Percentiles rank a stretch among this genome's conserved stretches.
Conservation (phyloP, 2,797 vertebrate genomes). For the Buphagus erythrorhynchus region DNA sequence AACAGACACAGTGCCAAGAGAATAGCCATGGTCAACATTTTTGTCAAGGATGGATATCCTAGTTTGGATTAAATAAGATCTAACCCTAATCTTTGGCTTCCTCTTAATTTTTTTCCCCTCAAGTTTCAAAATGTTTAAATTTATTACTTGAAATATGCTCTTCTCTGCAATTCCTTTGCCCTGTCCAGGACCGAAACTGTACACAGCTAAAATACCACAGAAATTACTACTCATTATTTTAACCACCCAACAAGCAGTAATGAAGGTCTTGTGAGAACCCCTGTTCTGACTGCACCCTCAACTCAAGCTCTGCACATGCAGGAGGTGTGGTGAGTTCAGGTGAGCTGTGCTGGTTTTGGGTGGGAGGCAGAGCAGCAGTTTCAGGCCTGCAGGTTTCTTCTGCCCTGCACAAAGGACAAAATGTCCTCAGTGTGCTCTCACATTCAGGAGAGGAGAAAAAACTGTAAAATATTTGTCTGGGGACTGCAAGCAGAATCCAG, state of each 20-base stretch:
- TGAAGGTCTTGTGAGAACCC: neutral
- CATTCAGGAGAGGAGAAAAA: neutral
- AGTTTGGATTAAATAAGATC: neutral
- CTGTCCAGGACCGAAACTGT: neutral
- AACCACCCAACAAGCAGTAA: neutral
- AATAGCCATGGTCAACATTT: neutral
- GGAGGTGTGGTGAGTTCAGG: neutral
- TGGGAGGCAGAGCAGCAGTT: neutral
- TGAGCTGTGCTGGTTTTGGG: neutral
- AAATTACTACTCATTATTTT: neutral
- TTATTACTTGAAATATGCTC: neutral
- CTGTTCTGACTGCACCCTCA: neutral
- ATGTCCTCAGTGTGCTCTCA: neutral
- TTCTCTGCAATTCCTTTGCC: neutral
- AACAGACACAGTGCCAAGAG: neutral
- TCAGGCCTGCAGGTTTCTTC: neutral
- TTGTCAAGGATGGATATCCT: neutral
- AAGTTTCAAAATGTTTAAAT: neutral
- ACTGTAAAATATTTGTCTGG: neutral
- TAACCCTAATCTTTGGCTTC: constrained; percentile 15
- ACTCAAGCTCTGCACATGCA: neutral
- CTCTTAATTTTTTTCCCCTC: neutral
- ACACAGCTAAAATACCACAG: neutral
- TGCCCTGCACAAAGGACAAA: neutral
- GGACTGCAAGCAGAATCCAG: neutral